phyloP scores from a whole-genome alignment of 2,797 vertebrate species.

The Urophycis tenuis region DNA sequence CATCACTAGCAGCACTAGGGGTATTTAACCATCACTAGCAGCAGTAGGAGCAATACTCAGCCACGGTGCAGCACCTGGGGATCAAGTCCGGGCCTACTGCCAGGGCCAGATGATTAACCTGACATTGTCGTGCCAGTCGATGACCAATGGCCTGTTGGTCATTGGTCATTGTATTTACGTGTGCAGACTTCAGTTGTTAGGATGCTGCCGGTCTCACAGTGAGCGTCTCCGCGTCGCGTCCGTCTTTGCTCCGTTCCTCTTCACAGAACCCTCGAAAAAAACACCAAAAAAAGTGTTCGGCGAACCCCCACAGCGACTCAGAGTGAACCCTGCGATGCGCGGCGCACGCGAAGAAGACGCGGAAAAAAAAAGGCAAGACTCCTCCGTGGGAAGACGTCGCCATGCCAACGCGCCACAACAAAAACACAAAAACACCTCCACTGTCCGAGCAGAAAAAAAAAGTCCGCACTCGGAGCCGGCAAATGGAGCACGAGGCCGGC shows the following conservation, averaged over 20 bases:
- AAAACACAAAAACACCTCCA: background rate
- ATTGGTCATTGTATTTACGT: background rate
- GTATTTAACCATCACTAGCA: too few relatives aligned
- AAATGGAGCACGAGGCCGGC: slow-evolving; percentile 14
- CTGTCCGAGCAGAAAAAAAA: background rate
- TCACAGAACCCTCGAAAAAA: too few relatives aligned
- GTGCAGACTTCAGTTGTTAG: background rate
- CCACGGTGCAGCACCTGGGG: background rate
- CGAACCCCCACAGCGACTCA: background rate
- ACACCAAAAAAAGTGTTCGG: too few relatives aligned
- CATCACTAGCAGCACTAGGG: too few relatives aligned
- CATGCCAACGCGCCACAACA: background rate
- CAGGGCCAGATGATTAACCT: background rate
- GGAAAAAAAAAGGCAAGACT: background rate
- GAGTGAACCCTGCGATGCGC: background rate
- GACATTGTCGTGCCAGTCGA: background rate
- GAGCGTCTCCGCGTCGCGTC: background rate
- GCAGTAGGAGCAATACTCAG: background rate
- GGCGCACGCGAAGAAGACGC: background rate
- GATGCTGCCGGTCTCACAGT: background rate
- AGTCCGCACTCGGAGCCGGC: background rate
- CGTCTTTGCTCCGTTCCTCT: too few relatives aligned
- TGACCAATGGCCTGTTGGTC: background rate
- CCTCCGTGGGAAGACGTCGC: background rate
- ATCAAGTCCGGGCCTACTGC: background rate